Conservation (phyloP, 2,113 vertebrate species). For the Boulengeromyrus knoepffleri region DNA sequence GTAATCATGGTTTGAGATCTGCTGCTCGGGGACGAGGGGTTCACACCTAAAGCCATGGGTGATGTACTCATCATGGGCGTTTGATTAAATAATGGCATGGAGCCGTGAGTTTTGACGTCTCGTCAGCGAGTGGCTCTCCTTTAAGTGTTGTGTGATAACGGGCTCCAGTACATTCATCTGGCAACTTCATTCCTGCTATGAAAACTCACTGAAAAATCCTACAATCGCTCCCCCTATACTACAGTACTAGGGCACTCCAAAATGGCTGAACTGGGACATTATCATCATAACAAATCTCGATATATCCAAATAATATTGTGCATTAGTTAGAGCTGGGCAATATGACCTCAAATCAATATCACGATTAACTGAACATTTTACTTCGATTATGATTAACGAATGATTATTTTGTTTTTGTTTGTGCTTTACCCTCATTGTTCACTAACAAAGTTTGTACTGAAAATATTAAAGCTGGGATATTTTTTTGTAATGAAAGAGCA, state of each 20-base stretch:
- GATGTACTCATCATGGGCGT: not conserved
- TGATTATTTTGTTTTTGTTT: too few relatives aligned
- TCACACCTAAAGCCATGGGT: too few relatives aligned
- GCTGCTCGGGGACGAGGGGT: not conserved
- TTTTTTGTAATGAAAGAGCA: too few relatives aligned
- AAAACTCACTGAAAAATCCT: not conserved
- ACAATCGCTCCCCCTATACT: not conserved
- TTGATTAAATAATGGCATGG: not conserved
- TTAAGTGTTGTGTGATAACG: not conserved
- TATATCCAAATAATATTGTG: not conserved
- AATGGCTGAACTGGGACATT: not conserved
- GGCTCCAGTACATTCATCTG: too few relatives aligned
- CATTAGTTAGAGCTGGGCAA: not conserved
- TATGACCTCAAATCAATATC: too few relatives aligned
- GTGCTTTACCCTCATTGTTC: too few relatives aligned
- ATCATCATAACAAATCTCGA: not conserved
- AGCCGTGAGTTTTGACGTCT: not conserved
- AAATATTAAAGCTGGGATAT: too few relatives aligned
- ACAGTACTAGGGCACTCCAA: not conserved
- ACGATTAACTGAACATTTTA: too few relatives aligned
- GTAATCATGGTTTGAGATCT: not conserved
- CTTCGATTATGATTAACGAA: too few relatives aligned
- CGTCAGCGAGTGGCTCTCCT: not conserved
- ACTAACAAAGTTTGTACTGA: too few relatives aligned
- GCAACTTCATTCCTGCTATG: not conserved